phyloP scores from a whole-genome alignment of 2,888 invertebrate genomes.

The Tachina fera region DNA sequence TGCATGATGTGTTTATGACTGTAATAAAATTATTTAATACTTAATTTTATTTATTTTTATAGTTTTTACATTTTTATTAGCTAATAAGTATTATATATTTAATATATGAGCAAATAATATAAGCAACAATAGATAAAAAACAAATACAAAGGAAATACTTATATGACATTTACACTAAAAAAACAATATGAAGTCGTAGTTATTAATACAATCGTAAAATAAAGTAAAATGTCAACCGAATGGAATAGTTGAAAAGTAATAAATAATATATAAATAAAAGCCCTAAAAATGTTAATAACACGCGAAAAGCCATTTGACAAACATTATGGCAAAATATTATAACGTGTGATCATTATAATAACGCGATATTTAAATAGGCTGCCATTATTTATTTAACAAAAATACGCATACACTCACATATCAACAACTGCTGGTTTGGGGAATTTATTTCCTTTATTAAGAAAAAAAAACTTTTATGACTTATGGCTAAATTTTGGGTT shows the following conservation, averaged over 20 bases:
- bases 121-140: conserved; percentile 44
- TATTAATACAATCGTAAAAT: conserved; percentile 54
- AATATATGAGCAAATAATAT: conserved; percentile 41
- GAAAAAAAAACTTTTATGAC: not conserved
- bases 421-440: too few species aligned
- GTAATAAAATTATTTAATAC: conserved; percentile 69
- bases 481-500: not conserved
- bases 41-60: conserved; percentile 57
- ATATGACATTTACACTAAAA: conserved; percentile 6
- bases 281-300: conserved; percentile 78
- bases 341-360: conserved; percentile 76
- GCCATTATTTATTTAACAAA: conserved; percentile 40
- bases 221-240: conserved; percentile 25
- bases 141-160: not conserved
- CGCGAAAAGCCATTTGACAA: conserved; percentile 81
- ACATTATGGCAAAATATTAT: conserved; percentile 74
- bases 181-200: conserved; percentile 37
- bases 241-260: conserved; percentile 55
- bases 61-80: conserved; percentile 62
- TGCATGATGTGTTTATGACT: conserved; percentile 71
- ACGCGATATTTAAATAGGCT: conserved; percentile 69
- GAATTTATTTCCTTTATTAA: too few species aligned
- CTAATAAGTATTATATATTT: conserved; percentile 64
- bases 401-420: not conserved
- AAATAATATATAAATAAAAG: conserved; percentile 70